phyloP scores from a whole-genome alignment of 2,888 invertebrate genomes.

The Hemistola chrysoprasaria region DNA sequence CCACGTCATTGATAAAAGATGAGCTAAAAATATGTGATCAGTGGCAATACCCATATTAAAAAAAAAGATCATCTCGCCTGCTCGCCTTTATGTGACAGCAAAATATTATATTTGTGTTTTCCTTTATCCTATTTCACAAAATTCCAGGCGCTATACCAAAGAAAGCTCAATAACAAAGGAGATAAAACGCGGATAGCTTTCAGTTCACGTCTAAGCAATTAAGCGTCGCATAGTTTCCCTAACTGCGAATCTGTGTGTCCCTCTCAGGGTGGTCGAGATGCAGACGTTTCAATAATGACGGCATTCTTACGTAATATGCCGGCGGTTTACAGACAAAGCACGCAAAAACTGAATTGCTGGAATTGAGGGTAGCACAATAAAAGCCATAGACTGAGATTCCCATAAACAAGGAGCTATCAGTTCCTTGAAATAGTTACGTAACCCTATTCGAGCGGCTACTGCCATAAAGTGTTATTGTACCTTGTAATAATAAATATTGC shows the following conservation, averaged over 20 bases:
- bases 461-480: slow-evolving; percentile 52
- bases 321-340: slow-evolving; percentile 48
- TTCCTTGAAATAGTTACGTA: slow-evolving; percentile 54
- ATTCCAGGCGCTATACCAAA: neutral
- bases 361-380: slow-evolving; percentile 60
- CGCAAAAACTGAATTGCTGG: slow-evolving; percentile 62
- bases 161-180: slow-evolving; percentile 2
- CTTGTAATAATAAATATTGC: slow-evolving; percentile 36
- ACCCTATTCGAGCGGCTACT: slow-evolving; percentile 44
- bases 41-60: too few species aligned
- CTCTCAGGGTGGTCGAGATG: slow-evolving; percentile 64
- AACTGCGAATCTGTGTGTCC: slow-evolving; percentile 56
- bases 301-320: slow-evolving; percentile 59
- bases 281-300: slow-evolving; percentile 69
- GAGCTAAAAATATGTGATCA: too few species aligned
- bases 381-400: slow-evolving; percentile 36
- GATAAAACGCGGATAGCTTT: slow-evolving; percentile 16
- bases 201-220: slow-evolving; percentile 22
- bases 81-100: too few species aligned
- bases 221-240: slow-evolving; percentile 39
- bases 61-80: too few species aligned
- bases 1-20: too few species aligned
- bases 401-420: slow-evolving; percentile 31
- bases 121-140: too few species aligned
- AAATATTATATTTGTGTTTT: too few species aligned